Percentiles rank a stretch among this genome's conserved stretches.
phyloP scores from a whole-genome alignment of 1,140 invertebrate genomes.

The Diachasma alloeum region DNA sequence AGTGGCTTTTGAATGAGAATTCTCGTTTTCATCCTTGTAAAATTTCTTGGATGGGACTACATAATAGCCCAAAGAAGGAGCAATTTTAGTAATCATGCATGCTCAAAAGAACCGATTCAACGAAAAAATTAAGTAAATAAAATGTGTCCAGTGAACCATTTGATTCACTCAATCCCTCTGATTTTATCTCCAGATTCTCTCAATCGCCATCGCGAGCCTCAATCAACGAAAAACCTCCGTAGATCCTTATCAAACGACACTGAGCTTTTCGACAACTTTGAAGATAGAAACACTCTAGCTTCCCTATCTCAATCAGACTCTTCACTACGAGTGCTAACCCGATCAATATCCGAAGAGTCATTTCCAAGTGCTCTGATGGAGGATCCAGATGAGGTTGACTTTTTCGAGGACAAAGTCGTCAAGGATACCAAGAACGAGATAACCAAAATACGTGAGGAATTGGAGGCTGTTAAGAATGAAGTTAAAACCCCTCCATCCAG shows the following conservation, averaged over 20 bases:
- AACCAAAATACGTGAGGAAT: conserved; percentile 14
- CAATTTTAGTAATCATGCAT: too few relatives aligned
- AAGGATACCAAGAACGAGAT: conserved; percentile 23
- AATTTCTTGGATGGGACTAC: too few relatives aligned
- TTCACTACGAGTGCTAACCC: conserved; percentile 41
- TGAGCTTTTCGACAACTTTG: conserved; percentile 50
- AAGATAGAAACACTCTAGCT: conserved; percentile 37
- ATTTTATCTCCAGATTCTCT: conserved; percentile 15
- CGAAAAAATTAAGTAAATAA: not conserved
- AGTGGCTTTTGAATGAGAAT: too few relatives aligned
- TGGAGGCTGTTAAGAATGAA: conserved; percentile 24
- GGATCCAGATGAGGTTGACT: conserved; percentile 33
- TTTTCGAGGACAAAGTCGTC: conserved; percentile 27
- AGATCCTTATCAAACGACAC: conserved; percentile 51
- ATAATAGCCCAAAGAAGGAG: too few relatives aligned
- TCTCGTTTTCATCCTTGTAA: too few relatives aligned
- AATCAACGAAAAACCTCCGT: conserved; percentile 25
- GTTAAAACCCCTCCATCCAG: conserved; percentile 51
- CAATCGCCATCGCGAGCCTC: conserved; percentile 11
- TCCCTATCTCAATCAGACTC: conserved; percentile 25
- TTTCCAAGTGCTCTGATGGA: conserved; percentile 56
- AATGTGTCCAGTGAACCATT: not conserved
- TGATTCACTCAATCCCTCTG: not conserved
- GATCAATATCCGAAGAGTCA: conserved; percentile 60
- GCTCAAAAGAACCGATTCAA: too few relatives aligned